A percentile compares a stretch with the other conserved stretches of the same genome.
These are phyloP conservation scores for Prunella strophiata DNA, from an alignment of 2,797 vertebrate species.

Conservation along the genomic window DNA sequence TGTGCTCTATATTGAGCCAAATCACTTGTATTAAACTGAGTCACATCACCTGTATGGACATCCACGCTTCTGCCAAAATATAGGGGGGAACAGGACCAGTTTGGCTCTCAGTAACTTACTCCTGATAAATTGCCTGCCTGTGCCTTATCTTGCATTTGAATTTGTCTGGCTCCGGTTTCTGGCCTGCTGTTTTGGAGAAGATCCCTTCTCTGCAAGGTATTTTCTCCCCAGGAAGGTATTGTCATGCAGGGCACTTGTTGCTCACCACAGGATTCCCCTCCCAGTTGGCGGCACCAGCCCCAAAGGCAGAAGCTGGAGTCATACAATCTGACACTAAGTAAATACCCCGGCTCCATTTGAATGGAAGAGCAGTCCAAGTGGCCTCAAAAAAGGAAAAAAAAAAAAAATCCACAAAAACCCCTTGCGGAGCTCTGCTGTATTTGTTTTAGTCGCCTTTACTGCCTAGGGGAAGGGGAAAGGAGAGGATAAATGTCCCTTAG, in stretches of 20 bases:
- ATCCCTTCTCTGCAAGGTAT: not conserved
- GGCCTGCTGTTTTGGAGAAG: not conserved
- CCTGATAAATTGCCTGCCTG: not conserved
- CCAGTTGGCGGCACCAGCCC: not conserved
- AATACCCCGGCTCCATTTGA: constrained; percentile 60
- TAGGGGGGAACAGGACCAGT: fast-evolving
- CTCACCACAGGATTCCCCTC: not conserved
- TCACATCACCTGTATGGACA: not conserved
- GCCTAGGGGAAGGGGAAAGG: not conserved
- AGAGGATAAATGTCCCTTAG: not conserved
- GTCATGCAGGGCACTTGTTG: constrained; percentile 25
- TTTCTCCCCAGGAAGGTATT: constrained; percentile 23
- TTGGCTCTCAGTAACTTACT: not conserved
- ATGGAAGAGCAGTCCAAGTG: constrained; percentile 31
- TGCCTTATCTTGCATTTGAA: constrained; percentile 24
- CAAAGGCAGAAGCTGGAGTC: not conserved
- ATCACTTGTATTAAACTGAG: not conserved
- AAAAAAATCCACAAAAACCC: not conserved
- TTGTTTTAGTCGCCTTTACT: constrained; percentile 42
- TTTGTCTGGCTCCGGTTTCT: constrained; percentile 12
- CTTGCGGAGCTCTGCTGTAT: not conserved
- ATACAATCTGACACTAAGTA: constrained; percentile 51
- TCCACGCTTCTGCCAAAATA: not conserved
- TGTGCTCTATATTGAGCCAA: not conserved
- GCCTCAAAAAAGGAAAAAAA: not conserved